Conservation (phyloP, 2,797 vertebrate species). For the Siniperca undulata region DNA sequence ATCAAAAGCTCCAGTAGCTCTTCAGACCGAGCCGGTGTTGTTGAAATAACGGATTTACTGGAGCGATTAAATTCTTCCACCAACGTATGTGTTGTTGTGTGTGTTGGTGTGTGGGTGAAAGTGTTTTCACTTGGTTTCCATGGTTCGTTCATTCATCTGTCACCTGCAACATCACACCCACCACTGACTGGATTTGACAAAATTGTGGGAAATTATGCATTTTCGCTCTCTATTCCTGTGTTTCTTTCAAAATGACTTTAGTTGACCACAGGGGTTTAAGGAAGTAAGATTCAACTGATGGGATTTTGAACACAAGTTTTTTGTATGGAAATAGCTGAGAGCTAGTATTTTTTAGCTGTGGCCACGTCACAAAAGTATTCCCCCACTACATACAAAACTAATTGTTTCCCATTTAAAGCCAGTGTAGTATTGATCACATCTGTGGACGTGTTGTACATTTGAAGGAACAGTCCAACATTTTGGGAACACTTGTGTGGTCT, state of each 20-base stretch:
- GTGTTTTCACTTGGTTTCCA: background rate
- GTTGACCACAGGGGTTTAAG: background rate
- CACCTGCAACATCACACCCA: constrained; percentile 41
- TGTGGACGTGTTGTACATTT: background rate
- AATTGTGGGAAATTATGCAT: background rate
- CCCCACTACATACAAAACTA: background rate
- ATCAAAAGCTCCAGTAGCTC: constrained; percentile 75
- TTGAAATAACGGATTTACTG: constrained; percentile 72
- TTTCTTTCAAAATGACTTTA: background rate
- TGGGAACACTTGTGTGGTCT: background rate
- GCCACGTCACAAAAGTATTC: background rate
- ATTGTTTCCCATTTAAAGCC: background rate
- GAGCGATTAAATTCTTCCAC: constrained; percentile 62
- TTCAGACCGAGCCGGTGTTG: constrained; percentile 42
- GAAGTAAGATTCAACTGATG: background rate
- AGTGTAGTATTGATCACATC: background rate
- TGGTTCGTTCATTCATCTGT: constrained; percentile 40
- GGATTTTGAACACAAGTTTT: background rate
- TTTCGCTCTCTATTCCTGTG: background rate
- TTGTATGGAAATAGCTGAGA: background rate
- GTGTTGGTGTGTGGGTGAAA: background rate
- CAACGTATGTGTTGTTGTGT: background rate
- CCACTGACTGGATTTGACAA: constrained; percentile 28
- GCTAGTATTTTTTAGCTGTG: too few relatives aligned
- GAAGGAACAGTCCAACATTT: background rate